Evolutionary conservation across 2,113 vertebrate species (phyloP).

Genomic region (Helogale parvula): DNA sequence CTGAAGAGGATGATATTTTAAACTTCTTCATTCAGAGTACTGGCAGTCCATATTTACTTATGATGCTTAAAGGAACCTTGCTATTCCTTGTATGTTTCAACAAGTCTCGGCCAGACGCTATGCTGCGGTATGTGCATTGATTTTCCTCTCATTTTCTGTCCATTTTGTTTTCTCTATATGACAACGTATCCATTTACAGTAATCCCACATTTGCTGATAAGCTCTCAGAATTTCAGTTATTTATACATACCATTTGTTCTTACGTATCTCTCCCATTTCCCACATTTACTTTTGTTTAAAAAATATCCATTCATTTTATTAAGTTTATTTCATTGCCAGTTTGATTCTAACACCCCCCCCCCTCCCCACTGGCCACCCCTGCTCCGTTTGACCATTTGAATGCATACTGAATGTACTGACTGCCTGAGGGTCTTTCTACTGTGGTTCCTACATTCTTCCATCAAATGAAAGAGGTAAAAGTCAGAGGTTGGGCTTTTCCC

Average conservation of each 20-base stretch:
- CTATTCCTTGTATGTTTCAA: not conserved
- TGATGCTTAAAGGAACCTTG: not conserved
- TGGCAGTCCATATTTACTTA: not conserved
- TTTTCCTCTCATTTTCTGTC: not conserved
- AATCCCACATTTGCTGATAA: not conserved
- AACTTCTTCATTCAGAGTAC: not conserved
- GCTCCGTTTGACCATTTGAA: not conserved
- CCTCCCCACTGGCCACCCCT: too few species aligned
- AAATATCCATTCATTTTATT: not conserved
- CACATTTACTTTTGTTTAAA: not conserved
- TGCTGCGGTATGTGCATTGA: rapidly evolving
- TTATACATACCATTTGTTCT: not conserved
- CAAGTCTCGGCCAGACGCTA: not conserved
- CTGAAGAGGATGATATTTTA: not conserved
- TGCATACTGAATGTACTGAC: not conserved
- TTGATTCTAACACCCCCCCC: not conserved
- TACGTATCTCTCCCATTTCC: not conserved
- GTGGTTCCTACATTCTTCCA: not conserved
- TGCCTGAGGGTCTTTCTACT: not conserved
- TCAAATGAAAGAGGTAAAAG: not conserved
- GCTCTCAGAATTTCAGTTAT: not conserved
- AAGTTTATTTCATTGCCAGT: not conserved
- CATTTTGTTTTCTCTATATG: not conserved
- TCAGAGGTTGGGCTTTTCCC: not conserved
- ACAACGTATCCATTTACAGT: not conserved